phyloP scores from a whole-genome alignment of 2,797 vertebrate species.

The Prunella strophiata region DNA sequence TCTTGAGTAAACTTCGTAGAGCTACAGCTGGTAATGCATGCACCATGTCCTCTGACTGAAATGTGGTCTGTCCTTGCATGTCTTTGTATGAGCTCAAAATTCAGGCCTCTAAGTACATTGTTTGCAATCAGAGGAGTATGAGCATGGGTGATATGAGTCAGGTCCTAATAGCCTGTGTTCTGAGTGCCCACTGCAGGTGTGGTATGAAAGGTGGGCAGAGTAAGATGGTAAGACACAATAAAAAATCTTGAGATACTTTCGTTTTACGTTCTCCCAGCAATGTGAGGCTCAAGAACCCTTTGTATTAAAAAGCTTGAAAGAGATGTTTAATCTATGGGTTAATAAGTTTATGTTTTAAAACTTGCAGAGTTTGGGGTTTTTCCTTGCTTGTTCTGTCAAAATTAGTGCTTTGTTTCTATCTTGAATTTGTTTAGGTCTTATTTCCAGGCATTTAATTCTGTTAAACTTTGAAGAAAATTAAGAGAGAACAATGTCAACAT shows the following conservation, averaged over 20 bases:
- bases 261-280: background rate
- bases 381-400: background rate
- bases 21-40: background rate
- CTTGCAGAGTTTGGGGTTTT: background rate
- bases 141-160: background rate
- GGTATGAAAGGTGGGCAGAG: rapidly evolving
- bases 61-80: background rate
- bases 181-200: background rate
- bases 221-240: background rate
- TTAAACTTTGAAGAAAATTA: background rate
- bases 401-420: background rate
- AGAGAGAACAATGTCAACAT: background rate
- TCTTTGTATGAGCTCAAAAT: background rate
- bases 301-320: background rate
- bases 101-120: background rate
- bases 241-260: background rate
- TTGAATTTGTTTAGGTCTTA: background rate
- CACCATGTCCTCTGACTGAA: background rate
- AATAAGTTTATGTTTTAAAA: background rate
- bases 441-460: background rate
- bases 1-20: background rate
- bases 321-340: background rate
- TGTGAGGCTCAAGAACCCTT: background rate
- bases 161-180: background rate
- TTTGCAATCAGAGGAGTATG: background rate